These are phyloP conservation scores for Aphaenogaster ashmeadi DNA, from an alignment of 1,140 invertebrate species.

Conservation along the genomic window DNA sequence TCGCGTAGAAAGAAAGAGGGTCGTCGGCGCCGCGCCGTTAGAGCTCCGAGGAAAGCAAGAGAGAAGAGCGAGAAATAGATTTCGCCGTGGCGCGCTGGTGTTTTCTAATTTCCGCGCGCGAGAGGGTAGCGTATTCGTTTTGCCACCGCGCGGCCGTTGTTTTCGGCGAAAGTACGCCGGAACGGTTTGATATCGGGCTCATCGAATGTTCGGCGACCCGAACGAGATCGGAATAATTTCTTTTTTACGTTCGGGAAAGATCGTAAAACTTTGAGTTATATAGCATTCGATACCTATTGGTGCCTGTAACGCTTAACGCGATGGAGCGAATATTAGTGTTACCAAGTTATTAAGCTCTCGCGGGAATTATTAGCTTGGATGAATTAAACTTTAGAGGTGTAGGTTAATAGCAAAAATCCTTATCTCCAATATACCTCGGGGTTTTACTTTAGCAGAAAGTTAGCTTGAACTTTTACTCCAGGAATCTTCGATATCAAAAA, in stretches of 20 bases:
- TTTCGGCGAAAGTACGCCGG: conserved; percentile 33
- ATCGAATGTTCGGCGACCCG: conserved; percentile 25
- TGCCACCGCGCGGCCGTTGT: not conserved
- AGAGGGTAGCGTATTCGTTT: conserved; percentile 43
- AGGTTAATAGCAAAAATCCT: conserved; percentile 34
- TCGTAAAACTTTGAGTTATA: not conserved
- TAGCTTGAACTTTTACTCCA: conserved; percentile 1
- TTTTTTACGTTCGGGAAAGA: not conserved
- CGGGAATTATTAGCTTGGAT: conserved; percentile 21
- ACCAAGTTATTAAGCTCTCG: not conserved
- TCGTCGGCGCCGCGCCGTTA: not conserved
- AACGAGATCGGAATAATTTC: conserved; percentile 35
- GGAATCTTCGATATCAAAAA: conserved; percentile 19
- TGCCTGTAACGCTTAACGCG: not conserved
- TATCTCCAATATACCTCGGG: conserved; percentile 19
- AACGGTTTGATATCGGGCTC: not conserved
- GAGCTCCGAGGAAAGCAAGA: not conserved
- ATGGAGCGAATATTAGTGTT: not conserved
- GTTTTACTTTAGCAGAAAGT: conserved; percentile 20
- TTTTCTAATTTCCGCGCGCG: conserved; percentile 63
- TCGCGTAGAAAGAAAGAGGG: conserved; percentile 53
- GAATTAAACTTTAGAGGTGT: conserved; percentile 38
- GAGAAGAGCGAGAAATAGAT: conserved; percentile 62
- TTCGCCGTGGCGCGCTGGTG: conserved; percentile 33
- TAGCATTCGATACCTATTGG: conserved; percentile 7